These are phyloP conservation scores for Clarias macrocephalus DNA, from an alignment of 2,113 vertebrate genomes.

Conservation along the genomic window DNA sequence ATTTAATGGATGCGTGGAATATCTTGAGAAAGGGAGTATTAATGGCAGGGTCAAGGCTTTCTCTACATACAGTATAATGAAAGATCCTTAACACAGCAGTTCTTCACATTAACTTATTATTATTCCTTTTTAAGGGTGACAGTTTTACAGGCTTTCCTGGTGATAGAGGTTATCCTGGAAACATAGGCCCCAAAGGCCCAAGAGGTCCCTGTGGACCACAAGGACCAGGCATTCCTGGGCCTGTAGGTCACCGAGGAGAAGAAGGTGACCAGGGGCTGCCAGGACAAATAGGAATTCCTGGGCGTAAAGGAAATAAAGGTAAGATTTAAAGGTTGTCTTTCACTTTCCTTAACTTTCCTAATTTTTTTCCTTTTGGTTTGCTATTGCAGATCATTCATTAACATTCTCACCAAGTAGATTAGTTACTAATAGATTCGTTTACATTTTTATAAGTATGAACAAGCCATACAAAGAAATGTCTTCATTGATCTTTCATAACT, in stretches of 20 bases:
- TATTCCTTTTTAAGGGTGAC: conserved; percentile 76
- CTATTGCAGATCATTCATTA: neutral
- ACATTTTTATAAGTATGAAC: neutral
- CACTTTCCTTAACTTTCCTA: neutral
- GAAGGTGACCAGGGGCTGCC: conserved; percentile 76
- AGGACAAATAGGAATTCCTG: conserved; percentile 75
- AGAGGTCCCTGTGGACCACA: conserved; percentile 72
- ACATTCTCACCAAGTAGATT: neutral
- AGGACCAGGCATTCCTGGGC: conserved; percentile 76
- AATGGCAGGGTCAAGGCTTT: neutral
- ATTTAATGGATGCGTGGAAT: neutral
- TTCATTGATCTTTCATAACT: neutral
- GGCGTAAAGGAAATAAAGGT: conserved; percentile 78
- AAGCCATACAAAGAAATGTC: neutral
- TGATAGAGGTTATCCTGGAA: conserved; percentile 78
- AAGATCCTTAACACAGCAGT: neutral
- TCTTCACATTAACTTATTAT: neutral
- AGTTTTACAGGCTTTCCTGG: conserved; percentile 72
- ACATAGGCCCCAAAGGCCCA: conserved; percentile 73
- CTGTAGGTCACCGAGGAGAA: conserved; percentile 73
- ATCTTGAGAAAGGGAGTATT: neutral
- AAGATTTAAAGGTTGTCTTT: neutral
- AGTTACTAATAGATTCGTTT: too few relatives aligned
- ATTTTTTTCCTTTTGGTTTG: too few relatives aligned
- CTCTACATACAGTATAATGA: neutral